These are phyloP conservation scores for Drosophila ezoana DNA, from an alignment of 2,888 invertebrate species.

Conservation along the genomic window DNA sequence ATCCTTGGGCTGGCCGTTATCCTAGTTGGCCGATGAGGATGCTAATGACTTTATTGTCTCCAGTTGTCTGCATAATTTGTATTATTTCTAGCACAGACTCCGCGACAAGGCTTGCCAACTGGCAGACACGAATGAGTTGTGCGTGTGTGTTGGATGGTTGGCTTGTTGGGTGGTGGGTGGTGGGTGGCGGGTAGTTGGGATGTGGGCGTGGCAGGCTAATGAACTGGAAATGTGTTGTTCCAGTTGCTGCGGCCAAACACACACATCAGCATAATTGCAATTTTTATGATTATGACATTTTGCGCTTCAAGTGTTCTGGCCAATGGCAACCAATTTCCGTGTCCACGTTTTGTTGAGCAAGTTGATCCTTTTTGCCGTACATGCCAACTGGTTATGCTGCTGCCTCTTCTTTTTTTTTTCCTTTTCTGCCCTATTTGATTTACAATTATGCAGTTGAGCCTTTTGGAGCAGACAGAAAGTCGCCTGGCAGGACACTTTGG, in stretches of 20 bases:
- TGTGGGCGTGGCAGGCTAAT: slow-evolving; percentile 60
- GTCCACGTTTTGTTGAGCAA: not conserved
- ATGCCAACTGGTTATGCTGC: not conserved
- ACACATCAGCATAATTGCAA: slow-evolving; percentile 53
- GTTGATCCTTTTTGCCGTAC: not conserved
- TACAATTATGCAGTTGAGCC: slow-evolving; percentile 39
- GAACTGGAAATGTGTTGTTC: slow-evolving; percentile 65
- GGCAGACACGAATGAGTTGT: slow-evolving; percentile 8
- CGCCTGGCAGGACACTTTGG: slow-evolving; percentile 42
- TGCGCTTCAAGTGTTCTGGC: slow-evolving; percentile 43
- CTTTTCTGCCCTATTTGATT: slow-evolving; percentile 28
- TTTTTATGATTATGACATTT: slow-evolving; percentile 73
- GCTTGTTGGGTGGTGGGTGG: slow-evolving; percentile 3
- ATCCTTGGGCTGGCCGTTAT: slow-evolving; percentile 18
- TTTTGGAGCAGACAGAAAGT: slow-evolving; percentile 26
- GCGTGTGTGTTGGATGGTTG: slow-evolving; percentile 2
- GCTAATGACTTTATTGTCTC: slow-evolving; percentile 72
- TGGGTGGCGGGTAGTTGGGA: too few species aligned
- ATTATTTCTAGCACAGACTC: slow-evolving; percentile 45
- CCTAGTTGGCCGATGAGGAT: slow-evolving; percentile 39
- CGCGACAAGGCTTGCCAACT: slow-evolving; percentile 54
- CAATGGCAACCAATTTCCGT: slow-evolving; percentile 47
- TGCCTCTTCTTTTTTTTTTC: not conserved
- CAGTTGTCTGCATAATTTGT: slow-evolving; percentile 71
- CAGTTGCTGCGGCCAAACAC: slow-evolving; percentile 27